Percentiles rank a stretch among this genome's conserved stretches.
phyloP scores from a whole-genome alignment of 2,113 vertebrate genomes.

The Scomber japonicus region DNA sequence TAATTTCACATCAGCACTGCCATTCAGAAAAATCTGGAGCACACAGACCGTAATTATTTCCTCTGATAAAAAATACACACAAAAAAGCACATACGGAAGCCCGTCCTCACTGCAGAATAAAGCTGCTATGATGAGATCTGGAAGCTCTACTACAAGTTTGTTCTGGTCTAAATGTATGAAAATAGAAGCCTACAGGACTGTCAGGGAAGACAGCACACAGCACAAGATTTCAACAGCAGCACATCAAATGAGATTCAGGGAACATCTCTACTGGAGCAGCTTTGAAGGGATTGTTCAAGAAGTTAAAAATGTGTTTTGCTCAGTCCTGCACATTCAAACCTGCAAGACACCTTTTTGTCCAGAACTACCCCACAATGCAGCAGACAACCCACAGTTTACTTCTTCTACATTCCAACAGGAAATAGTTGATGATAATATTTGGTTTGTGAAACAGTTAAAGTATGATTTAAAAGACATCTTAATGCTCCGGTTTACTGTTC shows the following conservation, averaged over 20 bases:
- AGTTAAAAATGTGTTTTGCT: not conserved
- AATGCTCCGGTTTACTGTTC: constrained; percentile 6
- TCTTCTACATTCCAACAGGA: constrained; percentile 29
- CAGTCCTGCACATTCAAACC: not conserved
- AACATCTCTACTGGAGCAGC: not conserved
- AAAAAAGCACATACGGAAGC: too few species aligned
- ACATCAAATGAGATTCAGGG: not conserved
- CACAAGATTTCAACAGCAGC: not conserved
- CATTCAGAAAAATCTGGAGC: too few species aligned
- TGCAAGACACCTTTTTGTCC: not conserved
- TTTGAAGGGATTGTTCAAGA: not conserved
- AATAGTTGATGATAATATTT: constrained; percentile 27
- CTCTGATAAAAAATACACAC: too few species aligned
- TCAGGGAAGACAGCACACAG: not conserved
- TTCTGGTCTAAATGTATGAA: not conserved
- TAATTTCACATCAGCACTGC: too few species aligned
- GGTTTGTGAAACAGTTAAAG: not conserved
- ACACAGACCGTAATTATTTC: too few species aligned
- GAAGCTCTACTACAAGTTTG: not conserved
- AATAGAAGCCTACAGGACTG: not conserved
- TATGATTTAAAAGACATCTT: constrained; percentile 6
- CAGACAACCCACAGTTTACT: constrained; percentile 5
- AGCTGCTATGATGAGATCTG: not conserved
- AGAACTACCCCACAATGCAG: constrained; percentile 14
- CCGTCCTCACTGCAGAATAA: too few species aligned